Evolutionary conservation across 1,140 invertebrate species (phyloP).

Genomic region (Ylistrum balloti): DNA sequence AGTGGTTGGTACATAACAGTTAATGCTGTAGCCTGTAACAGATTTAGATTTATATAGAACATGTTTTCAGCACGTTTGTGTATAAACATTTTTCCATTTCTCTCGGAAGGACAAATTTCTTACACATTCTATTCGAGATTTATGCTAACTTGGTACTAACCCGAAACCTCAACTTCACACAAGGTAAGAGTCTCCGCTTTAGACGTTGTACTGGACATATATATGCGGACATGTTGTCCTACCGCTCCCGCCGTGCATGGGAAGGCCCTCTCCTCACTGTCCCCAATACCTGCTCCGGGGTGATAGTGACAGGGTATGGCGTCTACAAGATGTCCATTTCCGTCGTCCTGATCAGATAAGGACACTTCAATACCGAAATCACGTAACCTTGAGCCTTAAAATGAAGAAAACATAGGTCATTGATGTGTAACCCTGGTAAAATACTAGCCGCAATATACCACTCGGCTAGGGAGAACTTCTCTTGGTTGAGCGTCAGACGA

Average conservation of each 20-base stretch:
- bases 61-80: too few species aligned
- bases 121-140: too few species aligned
- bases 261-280: background rate
- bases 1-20: background rate
- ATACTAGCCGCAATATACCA: too few species aligned
- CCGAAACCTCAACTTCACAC: background rate
- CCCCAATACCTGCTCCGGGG: background rate
- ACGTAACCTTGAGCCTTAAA: background rate
- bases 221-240: background rate
- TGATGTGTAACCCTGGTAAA: too few species aligned
- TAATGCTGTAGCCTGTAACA: background rate
- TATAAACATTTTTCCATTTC: too few species aligned
- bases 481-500: too few species aligned
- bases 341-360: background rate
- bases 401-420: too few species aligned
- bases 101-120: too few species aligned
- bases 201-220: background rate
- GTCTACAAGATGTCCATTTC: background rate
- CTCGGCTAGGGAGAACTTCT: too few species aligned
- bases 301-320: background rate
- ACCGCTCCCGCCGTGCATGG: background rate
- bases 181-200: background rate
- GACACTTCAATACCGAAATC: slow-evolving; percentile 38
- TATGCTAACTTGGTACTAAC: background rate
- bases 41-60: background rate